Evolutionary conservation across 2,113 vertebrate species (phyloP).

Genomic region (Barbus barbus): DNA sequence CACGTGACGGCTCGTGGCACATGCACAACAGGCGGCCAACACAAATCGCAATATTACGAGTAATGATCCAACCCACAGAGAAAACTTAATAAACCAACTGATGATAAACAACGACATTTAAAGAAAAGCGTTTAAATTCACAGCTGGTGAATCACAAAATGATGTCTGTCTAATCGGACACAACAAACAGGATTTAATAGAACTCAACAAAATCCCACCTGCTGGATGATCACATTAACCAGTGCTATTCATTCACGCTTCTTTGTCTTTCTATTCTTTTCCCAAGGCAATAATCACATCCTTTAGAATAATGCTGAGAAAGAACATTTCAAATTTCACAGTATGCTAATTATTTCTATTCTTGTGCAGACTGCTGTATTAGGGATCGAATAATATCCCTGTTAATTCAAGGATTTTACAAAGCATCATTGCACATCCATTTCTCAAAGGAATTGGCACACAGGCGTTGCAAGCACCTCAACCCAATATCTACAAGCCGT

Average conservation of each 20-base stretch:
- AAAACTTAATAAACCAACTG: constrained; percentile 2
- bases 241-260: neutral
- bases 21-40: neutral
- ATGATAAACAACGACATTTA: neutral
- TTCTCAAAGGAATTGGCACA: constrained; percentile 1
- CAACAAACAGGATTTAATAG: constrained; percentile 28
- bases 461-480: neutral
- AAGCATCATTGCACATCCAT: neutral
- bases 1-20: neutral
- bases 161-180: neutral
- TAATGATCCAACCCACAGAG: neutral
- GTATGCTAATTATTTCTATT: neutral
- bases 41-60: neutral
- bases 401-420: constrained; percentile 35
- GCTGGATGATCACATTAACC: neutral
- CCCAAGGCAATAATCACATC: constrained; percentile 55
- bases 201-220: constrained; percentile 14
- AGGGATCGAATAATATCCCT: neutral
- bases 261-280: constrained; percentile 27
- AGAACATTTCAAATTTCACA: constrained; percentile 23
- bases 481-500: neutral
- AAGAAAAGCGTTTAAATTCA: neutral
- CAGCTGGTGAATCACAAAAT: neutral
- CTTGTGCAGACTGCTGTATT: neutral
- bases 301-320: neutral